A percentile compares a stretch with the other conserved stretches of the same genome.
phyloP scores from a whole-genome alignment of 2,888 invertebrate species.

The Dysmachus trigonus region DNA sequence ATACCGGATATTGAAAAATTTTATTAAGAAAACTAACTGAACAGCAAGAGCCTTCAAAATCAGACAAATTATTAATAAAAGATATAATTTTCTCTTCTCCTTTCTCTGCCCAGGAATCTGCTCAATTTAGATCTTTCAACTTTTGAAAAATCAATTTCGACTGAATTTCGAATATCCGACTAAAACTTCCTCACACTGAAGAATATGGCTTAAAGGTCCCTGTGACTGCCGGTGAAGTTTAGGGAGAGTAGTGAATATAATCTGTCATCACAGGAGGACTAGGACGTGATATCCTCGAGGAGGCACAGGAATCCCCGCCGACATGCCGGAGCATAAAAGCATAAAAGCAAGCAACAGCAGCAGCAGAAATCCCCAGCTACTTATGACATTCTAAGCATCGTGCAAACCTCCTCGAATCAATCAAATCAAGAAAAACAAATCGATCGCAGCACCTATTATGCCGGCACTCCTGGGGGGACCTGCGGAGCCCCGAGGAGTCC shows the following conservation, averaged over 20 bases:
- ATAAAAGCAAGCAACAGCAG: neutral
- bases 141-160: neutral
- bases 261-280: neutral
- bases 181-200: neutral
- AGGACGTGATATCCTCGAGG: neutral
- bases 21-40: neutral
- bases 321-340: neutral
- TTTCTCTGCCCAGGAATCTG: no score
- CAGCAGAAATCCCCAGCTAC: neutral
- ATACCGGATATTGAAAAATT: no score
- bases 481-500: no score
- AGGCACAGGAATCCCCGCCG: neutral
- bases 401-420: constrained; percentile 2
- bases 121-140: neutral
- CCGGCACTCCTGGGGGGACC: neutral
- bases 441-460: neutral
- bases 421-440: constrained; percentile 14
- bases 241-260: neutral
- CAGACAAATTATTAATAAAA: neutral
- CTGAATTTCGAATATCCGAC: neutral
- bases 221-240: neutral
- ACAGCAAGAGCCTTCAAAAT: neutral
- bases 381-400: neutral
- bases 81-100: no score
- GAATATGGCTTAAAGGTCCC: neutral